phyloP scores from a whole-genome alignment of 1,140 invertebrate species.

The Heliconius congener region DNA sequence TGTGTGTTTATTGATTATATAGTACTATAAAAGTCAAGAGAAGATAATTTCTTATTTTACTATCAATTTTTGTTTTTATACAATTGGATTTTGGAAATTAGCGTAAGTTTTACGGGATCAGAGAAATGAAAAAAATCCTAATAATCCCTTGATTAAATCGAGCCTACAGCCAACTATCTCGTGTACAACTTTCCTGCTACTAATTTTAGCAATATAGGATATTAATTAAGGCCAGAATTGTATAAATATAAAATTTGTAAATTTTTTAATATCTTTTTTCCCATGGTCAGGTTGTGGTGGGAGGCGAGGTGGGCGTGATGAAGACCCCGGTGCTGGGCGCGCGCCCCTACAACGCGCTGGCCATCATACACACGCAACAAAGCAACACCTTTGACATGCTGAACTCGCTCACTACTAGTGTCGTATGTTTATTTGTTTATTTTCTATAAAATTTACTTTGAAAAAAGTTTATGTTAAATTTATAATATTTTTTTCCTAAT shows the following conservation, averaged over 20 bases:
- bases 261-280: slow-evolving; percentile 8
- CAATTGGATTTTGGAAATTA: too few relatives aligned
- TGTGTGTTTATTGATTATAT: not conserved
- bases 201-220: not conserved
- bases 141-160: too few relatives aligned
- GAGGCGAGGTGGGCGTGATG: slow-evolving; percentile 69
- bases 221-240: too few relatives aligned
- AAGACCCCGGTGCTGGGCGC: slow-evolving; percentile 66
- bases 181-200: not conserved
- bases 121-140: too few relatives aligned
- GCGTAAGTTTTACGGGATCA: too few relatives aligned
- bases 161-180: too few relatives aligned
- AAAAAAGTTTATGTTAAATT: too few relatives aligned
- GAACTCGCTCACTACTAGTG: slow-evolving; percentile 78
- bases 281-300: slow-evolving; percentile 67
- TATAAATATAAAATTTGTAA: not conserved
- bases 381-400: slow-evolving; percentile 80
- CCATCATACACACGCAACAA: slow-evolving; percentile 80
- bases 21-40: not conserved
- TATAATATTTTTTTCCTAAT: too few relatives aligned
- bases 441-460: not conserved
- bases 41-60: too few relatives aligned
- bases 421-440: slow-evolving; percentile 53
- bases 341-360: slow-evolving; percentile 74
- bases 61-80: too few relatives aligned